Base-by-base conservation (phyloP, 2,113 vertebrate genomes). In the Rhinichthys klamathensis region DNA sequence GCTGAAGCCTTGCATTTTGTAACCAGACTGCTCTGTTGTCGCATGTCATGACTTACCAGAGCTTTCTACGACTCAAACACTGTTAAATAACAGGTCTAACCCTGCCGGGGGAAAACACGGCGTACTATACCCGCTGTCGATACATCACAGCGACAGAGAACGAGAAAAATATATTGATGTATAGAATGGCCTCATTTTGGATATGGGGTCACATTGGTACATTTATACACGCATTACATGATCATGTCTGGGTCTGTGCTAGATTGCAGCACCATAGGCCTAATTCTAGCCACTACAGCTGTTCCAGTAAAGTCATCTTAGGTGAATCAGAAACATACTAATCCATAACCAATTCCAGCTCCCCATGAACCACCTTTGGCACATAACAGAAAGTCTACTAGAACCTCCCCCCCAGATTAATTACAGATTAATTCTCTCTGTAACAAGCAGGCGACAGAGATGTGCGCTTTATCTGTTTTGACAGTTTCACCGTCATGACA, bases 311-410 rank as follows among this genome's bases (percentile, higher is more conserved):
- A 49, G 74, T 84, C 61, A 60, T 27, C 2, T 3, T 5, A 51
- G 69, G 78, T 72, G 21, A n/a, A 61, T 56, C 83, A 84, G 30
- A 89, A 89, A 88, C 60, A 88, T 44, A 72, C 84, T 38, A 15
- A 10, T 67, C 51, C 51, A 51, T 25, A 75, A 8, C 75, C 32
- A 70, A 60, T 76, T 67, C 16, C 9, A 70, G 12, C 69, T 73
- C 84, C 60, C 85, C 75, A 60, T 60, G 27, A 75, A 49, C 87
- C 84, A 82, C 65, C 76, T 80, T 88, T 84, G 90, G 89, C 67
- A 23, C 30, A 32, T 58, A 38, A 35, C 6, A 81, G 10, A n/a
- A 49, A 75, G 18, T 13, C 32, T 23, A 81, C 54, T 32, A 74
- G 73, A 30, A n/a, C 82, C 7, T 4, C 38, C 0, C 8, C 72